Evolutionary conservation across 2,797 vertebrate species (phyloP), one percentile per base, ranked within the genome.

Genomic region (Epinephelus coioides): DNA sequence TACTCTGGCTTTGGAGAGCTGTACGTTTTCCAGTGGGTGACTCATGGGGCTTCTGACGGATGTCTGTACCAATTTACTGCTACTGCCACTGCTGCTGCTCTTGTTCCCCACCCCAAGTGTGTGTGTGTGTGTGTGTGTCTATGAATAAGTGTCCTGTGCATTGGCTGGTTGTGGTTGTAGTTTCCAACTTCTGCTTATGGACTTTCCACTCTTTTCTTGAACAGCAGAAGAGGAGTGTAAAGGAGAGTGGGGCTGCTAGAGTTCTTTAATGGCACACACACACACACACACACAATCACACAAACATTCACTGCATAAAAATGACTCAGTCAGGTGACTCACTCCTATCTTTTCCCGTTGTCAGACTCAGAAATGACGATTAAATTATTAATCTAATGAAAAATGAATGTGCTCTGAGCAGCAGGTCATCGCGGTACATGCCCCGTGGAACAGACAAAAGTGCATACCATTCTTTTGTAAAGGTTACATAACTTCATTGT

Each of bases 51-150:
- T 92, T 91, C 86, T 93, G 90, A 93, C 82, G 71, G 93, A 93
- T 91, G 92, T 91, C 92, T 90, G 87, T 88, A 93, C 92, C 91
- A 93, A 93, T 95, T 93, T 94, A 92, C 89, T 88, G 89, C 90
- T 89, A 92, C 92, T 90, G 88, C 91, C 86, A 88, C 86, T 87
- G 79, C 85, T 67, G 76, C 87, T 84, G 84, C 84, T 90, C 88
- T 78, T 84, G 87, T 88, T 89, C 88, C 83, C 89, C 84, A 82
- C 75, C 90, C 85, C 82, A 18, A 70, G 54, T 83, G 74, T 82
- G 74, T 85, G 69, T 68, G 64, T 74, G 70, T 63, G 73, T 27
- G 73, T 34, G 63, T n/a, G 62, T 83, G 82, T 71, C 82, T 80
- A 89, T 94, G 93, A 92, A 93, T 93, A 91, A 87, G 83, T 91